Evolutionary conservation across 2,888 invertebrate genomes (phyloP), one percentile per base, ranked within the genome.

Genomic region (Ophioninae sp.): DNA sequence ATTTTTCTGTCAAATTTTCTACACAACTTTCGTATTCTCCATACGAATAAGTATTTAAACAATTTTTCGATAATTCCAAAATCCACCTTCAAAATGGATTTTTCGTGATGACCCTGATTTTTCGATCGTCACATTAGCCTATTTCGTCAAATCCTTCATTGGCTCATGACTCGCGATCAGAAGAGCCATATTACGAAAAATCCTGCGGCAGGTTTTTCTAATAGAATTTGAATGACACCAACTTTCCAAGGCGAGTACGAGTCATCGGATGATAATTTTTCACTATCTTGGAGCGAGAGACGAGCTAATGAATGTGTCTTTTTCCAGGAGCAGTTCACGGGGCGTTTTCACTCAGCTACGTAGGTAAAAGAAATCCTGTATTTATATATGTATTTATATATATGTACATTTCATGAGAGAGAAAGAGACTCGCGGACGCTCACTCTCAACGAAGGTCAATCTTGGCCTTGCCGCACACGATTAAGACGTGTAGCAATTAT

Each of bases 401-500:
- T 64, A 41, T 67, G 67, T 59, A 67, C 7, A 59, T 30, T 2
- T 65, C 23, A 23, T 39, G 2, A 7, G 5, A 3, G 61, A 61
- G n/a, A 22, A 9, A 17, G 69, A 82, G 63, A 68, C 41, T 22
- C 65, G 69, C 68, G 79, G 41, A 76, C 73, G 77, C 68, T 83
- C 84, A 72, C 80, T 84, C 83, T 83, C 83, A 81, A n/a, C 67
- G 83, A 85, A 86, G 87, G 85, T 84, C 83, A 75, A 72, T 74
- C 63, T 51, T 44, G 84, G 67, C 69, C 77, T 74, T 41, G 65
- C 22, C 74, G 69, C 74, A 75, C 72, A 71, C 89, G 90, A 90
- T 90, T 88, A 89, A 89, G 87, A 87, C 85, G 82, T 83, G 80
- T 79, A 87, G 89, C 87, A 89, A 90, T 91, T 89, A 82, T 83